A percentile compares a stretch with the other conserved stretches of the same genome.
Conservation (phyloP, 2,797 vertebrate species). For the Alouatta caraya region DNA sequence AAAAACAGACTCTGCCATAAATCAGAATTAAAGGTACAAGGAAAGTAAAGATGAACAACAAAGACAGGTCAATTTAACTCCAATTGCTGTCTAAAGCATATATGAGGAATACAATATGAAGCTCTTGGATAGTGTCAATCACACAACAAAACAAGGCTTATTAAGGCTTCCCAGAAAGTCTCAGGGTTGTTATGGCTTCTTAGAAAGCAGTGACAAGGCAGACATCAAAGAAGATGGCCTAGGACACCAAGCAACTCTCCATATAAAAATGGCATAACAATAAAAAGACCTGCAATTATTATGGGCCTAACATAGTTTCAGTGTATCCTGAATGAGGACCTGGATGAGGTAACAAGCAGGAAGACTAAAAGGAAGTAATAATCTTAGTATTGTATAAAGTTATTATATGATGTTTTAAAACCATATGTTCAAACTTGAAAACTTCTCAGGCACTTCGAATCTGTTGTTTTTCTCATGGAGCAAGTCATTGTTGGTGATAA, state of each 20-base stretch:
- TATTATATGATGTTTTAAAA: not conserved
- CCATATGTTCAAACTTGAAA: not conserved
- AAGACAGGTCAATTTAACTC: not conserved
- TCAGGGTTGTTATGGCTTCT: not conserved
- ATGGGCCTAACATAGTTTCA: not conserved
- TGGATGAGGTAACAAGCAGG: not conserved
- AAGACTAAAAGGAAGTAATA: not conserved
- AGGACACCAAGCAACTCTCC: not conserved
- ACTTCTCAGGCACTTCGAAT: not conserved
- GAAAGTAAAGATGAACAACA: not conserved
- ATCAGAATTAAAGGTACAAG: not conserved
- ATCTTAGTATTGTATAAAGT: not conserved
- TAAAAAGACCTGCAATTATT: not conserved
- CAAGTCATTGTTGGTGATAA: not conserved
- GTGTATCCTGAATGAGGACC: not conserved
- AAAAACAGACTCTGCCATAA: not conserved
- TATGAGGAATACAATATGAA: not conserved
- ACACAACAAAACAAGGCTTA: not conserved
- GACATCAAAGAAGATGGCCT: not conserved
- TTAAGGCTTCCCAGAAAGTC: not conserved
- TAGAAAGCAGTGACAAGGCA: not conserved
- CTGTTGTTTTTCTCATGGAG: not conserved
- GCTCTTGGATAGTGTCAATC: not conserved
- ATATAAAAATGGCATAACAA: not conserved
- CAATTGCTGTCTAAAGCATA: not conserved